Conservation (phyloP, 1,140 invertebrate genomes). For the Neodiprion pinetum region DNA sequence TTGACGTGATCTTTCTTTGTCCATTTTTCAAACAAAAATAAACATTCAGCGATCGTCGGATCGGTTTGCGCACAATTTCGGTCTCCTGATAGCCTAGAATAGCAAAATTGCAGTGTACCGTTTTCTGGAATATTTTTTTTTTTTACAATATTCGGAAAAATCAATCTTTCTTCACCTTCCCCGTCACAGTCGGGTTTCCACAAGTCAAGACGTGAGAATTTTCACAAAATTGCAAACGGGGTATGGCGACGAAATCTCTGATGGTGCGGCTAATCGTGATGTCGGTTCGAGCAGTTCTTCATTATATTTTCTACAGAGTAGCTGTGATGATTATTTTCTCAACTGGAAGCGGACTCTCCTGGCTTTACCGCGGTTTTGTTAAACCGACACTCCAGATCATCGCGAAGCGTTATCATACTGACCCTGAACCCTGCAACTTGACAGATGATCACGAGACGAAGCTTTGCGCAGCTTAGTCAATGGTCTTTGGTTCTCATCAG, state of each 20-base stretch:
- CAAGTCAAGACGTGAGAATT: too few relatives aligned
- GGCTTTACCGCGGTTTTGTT: slow-evolving; percentile 24
- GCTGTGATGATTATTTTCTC: slow-evolving; percentile 34
- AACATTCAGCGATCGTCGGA: slow-evolving; percentile 12
- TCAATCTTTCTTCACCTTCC: too few relatives aligned
- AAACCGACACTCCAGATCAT: too few relatives aligned
- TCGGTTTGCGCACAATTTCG: too few relatives aligned
- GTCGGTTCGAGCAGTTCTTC: slow-evolving; percentile 38
- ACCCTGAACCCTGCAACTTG: not conserved
- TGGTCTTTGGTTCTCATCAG: not conserved
- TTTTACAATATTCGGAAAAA: too few relatives aligned
- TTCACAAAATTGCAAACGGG: too few relatives aligned
- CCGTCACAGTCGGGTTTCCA: too few relatives aligned
- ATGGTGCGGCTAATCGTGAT: slow-evolving; percentile 29
- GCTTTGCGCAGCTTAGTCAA: slow-evolving; percentile 10
- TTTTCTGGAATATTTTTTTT: too few relatives aligned
- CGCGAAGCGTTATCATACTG: slow-evolving; percentile 1
- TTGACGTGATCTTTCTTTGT: too few relatives aligned
- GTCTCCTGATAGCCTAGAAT: too few relatives aligned
- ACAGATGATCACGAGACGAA: slow-evolving; percentile 1
- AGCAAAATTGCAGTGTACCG: too few relatives aligned
- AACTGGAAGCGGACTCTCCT: slow-evolving; percentile 29
- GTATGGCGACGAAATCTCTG: slow-evolving; percentile 25
- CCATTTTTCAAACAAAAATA: slow-evolving; percentile 14
- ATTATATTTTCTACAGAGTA: slow-evolving; percentile 44